These are phyloP conservation scores for Periplaneta americana DNA, from an alignment of 1,140 invertebrate species.

Conservation along the genomic window DNA sequence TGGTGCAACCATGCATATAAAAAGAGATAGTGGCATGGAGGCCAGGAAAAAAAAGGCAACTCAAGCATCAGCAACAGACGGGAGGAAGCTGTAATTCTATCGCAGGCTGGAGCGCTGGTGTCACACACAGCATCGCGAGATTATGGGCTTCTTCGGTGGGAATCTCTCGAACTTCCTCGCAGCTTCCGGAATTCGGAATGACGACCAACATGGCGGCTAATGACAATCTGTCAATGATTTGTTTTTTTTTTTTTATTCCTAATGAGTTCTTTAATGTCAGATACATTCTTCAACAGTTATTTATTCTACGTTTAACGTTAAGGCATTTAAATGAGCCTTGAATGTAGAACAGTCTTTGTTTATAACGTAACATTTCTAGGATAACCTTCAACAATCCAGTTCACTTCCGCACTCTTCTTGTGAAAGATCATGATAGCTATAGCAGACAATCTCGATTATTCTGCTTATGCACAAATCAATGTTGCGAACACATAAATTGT, in stretches of 20 bases:
- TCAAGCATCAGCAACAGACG: not conserved
- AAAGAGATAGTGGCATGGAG: not conserved
- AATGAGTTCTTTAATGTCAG: not conserved
- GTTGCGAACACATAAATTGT: no score
- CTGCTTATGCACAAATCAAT: no score
- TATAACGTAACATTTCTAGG: no score
- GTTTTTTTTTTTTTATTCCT: not conserved
- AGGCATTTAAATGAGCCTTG: no score
- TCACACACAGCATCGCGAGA: not conserved
- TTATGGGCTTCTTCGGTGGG: not conserved
- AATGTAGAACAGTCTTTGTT: no score
- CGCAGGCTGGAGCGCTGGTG: no score
- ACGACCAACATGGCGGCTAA: not conserved
- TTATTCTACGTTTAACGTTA: no score
- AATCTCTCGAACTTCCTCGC: not conserved
- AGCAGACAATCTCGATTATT: no score
- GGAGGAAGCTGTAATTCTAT: not conserved
- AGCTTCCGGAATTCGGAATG: not conserved
- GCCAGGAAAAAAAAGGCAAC: not conserved
- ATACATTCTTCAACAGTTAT: not conserved
- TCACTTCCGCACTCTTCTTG: no score
- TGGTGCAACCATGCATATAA: not conserved
- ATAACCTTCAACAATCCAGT: no score
- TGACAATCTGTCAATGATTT: not conserved
- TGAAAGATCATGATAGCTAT: no score